Conservation (phyloP, 2,888 invertebrate genomes). For the Pycnomerus fuliginosus region DNA sequence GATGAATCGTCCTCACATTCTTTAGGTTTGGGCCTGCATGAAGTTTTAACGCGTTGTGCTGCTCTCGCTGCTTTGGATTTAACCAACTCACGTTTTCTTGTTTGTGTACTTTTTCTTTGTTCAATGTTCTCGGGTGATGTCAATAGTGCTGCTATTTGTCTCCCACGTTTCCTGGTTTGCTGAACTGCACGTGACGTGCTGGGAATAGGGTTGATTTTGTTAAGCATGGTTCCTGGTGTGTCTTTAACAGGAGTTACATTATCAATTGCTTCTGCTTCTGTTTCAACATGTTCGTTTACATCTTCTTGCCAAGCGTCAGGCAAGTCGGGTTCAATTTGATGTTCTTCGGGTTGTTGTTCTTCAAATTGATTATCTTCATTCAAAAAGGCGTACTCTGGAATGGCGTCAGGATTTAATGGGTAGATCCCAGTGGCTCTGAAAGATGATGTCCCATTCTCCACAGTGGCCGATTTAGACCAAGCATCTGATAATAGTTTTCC, state of each 20-base stretch:
- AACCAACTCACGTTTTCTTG: constrained; percentile 3
- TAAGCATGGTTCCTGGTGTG: constrained; percentile 5
- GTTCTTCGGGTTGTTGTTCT: background rate
- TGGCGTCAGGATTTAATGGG: constrained; percentile 28
- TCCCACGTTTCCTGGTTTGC: background rate
- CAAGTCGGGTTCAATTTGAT: too few species aligned
- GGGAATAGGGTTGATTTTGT: constrained; percentile 11
- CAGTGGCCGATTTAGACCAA: constrained; percentile 27
- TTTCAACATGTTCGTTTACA: background rate
- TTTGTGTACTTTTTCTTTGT: too few species aligned
- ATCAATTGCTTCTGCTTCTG: background rate
- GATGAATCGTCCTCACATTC: background rate
- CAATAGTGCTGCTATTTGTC: constrained; percentile 1
- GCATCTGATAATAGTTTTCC: constrained; percentile 23
- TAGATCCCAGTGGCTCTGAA: constrained; percentile 29
- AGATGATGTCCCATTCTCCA: constrained; percentile 25
- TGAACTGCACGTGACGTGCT: constrained; percentile 6
- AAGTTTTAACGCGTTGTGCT: constrained; percentile 7
- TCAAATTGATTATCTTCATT: background rate
- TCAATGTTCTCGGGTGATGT: too few species aligned
- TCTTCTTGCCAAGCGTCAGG: background rate
- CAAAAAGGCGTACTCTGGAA: constrained; percentile 33
- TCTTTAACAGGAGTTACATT: background rate
- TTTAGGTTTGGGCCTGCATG: constrained; percentile 3
- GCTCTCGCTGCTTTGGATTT: constrained; percentile 10